These are phyloP conservation scores for Drosophila rhopaloa DNA, from an alignment of 1,140 invertebrate genomes.

Conservation along the genomic window DNA sequence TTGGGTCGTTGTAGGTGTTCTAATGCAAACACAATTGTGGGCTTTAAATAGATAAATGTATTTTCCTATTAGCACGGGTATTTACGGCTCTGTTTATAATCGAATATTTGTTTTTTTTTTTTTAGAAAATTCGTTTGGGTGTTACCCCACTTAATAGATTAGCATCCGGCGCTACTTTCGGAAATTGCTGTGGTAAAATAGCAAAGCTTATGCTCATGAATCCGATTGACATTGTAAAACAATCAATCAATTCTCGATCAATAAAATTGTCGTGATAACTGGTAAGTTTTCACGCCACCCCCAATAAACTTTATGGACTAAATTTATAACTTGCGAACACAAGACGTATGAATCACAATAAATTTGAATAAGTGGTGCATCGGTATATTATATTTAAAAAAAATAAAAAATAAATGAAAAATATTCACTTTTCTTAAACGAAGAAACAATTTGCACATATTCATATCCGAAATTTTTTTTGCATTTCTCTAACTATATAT, in stretches of 20 bases:
- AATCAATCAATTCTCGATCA: slow-evolving; percentile 64
- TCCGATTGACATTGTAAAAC: slow-evolving; percentile 47
- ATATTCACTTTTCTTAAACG: no score
- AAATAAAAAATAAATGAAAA: background rate
- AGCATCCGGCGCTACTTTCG: slow-evolving; percentile 12
- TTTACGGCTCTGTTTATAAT: slow-evolving; percentile 42
- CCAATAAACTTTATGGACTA: slow-evolving; percentile 6
- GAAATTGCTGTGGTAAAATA: slow-evolving; percentile 13
- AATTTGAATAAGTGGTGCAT: background rate
- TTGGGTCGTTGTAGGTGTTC: slow-evolving; percentile 2
- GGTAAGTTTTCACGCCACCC: slow-evolving; percentile 15
- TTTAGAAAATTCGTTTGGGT: slow-evolving; percentile 4
- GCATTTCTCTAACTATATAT: no score
- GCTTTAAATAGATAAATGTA: slow-evolving; percentile 34
- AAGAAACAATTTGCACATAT: no score
- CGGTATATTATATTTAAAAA: background rate
- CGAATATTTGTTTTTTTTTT: slow-evolving; percentile 25
- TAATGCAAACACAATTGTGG: slow-evolving; percentile 46
- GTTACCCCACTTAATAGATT: slow-evolving; percentile 32
- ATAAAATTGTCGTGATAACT: slow-evolving; percentile 35
- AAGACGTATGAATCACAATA: slow-evolving; percentile 27
- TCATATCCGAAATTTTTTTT: no score
- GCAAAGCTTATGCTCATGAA: slow-evolving; percentile 16
- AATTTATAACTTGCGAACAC: slow-evolving; percentile 2
- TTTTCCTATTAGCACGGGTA: slow-evolving; percentile 44